Base-by-base conservation (phyloP, 2,888 invertebrate species). In the Dexiosoma caninum region DNA sequence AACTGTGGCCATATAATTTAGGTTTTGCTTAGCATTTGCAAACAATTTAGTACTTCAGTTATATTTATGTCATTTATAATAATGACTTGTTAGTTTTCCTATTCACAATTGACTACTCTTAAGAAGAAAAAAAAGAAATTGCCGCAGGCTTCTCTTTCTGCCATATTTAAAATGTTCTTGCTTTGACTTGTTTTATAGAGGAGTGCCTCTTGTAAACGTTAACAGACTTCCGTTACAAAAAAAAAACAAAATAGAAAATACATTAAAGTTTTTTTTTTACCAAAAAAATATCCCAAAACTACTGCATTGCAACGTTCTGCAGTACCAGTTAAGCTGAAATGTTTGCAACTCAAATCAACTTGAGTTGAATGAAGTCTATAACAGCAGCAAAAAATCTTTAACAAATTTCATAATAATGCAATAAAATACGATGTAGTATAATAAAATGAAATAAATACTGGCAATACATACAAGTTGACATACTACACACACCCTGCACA, bases 301-400 rank as follows among this genome's bases (percentile, higher is more conserved):
- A 80, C 80, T 76, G 80, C 80, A 80, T 53, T 80, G 80, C 71
- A 60, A 80, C 60, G 71, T 27, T 49, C 35, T 53, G 44, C 53
- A 55, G 21, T 21, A 62, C 55, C 8, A 49, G 60, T 30, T 59
- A 27, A 27, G 16, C 21, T 53, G 8, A 32, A 46, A 21, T 42
- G 14, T 30, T 55, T 67, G 27, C 53, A 40, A 44, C 51, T 62
- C 51, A 62, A 55, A 27, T 62, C 46, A 42, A 49, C 62, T 70
- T 70, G 55, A 49, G 30, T 49, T 55, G 12, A 66, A 55, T 55
- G 12, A 66, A 55, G 35, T 74, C 35, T 62, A 21, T 27, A 35
- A 23, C 53, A 57, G 32, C 42, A 62, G 35, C 23, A 60, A 62
- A 35, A 72, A 70, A 6, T 60, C 21, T 64, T 60, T 14, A 72